Conservation (phyloP, 1,140 invertebrate genomes). For the Melipona quadrifasciata region DNA sequence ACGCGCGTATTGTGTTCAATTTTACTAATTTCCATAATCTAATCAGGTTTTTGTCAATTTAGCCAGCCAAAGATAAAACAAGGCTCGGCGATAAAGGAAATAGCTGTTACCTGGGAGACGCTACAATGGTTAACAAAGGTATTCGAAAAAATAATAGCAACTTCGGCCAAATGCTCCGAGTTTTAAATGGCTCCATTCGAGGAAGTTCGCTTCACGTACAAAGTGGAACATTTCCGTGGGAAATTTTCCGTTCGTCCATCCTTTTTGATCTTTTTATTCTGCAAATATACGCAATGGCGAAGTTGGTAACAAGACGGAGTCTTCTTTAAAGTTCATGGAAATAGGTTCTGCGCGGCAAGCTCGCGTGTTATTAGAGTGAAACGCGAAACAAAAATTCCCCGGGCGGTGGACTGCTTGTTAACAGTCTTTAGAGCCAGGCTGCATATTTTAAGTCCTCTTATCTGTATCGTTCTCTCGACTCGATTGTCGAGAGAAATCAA, state of each 20-base stretch:
- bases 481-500: not conserved
- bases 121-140: not conserved
- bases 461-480: not conserved
- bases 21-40: too few relatives aligned
- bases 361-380: not conserved
- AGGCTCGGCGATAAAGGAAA: not conserved
- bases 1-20: too few relatives aligned
- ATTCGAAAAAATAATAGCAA: constrained; percentile 8
- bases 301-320: constrained; percentile 33
- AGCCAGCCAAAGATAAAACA: not conserved
- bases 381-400: constrained; percentile 24
- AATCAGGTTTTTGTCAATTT: too few relatives aligned
- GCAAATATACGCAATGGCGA: not conserved
- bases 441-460: not conserved
- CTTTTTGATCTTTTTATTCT: constrained; percentile 38
- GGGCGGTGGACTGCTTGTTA: constrained; percentile 2
- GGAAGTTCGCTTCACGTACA: not conserved
- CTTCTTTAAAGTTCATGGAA: constrained; percentile 37
- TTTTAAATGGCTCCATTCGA: not conserved
- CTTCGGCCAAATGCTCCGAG: not conserved
- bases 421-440: not conserved
- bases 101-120: not conserved
- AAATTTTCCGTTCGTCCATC: not conserved
- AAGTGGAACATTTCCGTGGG: not conserved
- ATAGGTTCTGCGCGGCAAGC: constrained; percentile 7